Base-by-base conservation (phyloP, 1,140 invertebrate genomes). In the Charaxes varanes region DNA sequence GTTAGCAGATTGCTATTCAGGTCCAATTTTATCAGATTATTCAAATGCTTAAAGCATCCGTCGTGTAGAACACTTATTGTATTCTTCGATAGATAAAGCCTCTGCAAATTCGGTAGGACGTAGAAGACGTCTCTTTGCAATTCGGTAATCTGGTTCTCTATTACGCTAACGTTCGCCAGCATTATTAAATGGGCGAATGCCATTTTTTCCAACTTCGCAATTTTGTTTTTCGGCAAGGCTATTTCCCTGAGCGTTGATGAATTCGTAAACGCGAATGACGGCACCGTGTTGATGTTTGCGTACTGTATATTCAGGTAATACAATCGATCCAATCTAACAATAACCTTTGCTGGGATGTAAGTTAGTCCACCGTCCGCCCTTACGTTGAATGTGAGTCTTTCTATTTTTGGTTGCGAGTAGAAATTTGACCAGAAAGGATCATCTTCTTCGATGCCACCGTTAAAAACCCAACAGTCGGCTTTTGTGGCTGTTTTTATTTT, bases 391-490 rank as follows among this genome's bases (percentile, higher is more conserved):
- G 86, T 88, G n/a, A 94, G 72, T 41, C 89, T 88, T 53, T 88
- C 84, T 23, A 93, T 68, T 30, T 88, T 86, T 2, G 86, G 87
- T 71, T 93, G 92, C 1, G 89, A 90, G 31, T 85, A 85, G 69
- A 94, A 93, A 42, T 89, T 86, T 6, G 81, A 85, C 92, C 92
- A 94, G 13, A 90, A 86, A 0, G 87, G 86, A 55, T 92, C 88
- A 33, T 90, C 88, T 36, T 84, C 84, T 0, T 86, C 82, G 23
- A 91, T 84, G 1, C 87, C 87, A 15, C 87, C 85, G 23, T 88
- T 89, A 64, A 93, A 90, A 1, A 93, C 84, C 84, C 88, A 86
- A 53, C 89, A 92, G 47, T 86, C 87, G 1, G 82, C 82, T 48
- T 68, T 76, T 4, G 72, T 81, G 0, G 73, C 79, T 13, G 80